Base-by-base conservation (phyloP, 2,888 invertebrate genomes). In the Thumatha senex region DNA sequence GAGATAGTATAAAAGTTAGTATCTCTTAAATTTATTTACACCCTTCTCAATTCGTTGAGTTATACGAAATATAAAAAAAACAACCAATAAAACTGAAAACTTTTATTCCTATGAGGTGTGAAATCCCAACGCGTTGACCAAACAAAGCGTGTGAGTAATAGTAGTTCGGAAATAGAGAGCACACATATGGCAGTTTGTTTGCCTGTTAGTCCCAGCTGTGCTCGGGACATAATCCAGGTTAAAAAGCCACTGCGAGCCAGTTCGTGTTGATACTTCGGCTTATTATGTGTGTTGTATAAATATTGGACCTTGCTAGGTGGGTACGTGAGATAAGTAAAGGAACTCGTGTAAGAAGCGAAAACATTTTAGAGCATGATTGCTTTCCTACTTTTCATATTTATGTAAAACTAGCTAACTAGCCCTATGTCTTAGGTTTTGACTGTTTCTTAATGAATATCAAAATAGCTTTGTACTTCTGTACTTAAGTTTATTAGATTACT, bases 211-310 rank as follows among this genome's bases (percentile, higher is more conserved):
- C 65, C 30, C 63, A 63, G 62, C 63, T 63, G 63, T 50, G 50
- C 48, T 11, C 48, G 50, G 59, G 48, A 64, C 62, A 44, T 63
- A 63, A 63, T 63, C 63, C 63, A 51, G 51, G 59, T 65, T 61
- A 56, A 64, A 61, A 64, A 65, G 56, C 62, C 59, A 54, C 59
- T 64, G 65, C 34, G 49, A 46, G 53, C 38, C 53, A 58, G 65
- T 58, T 56, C 48, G 40, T 56, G 61, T 64, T 53, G 58, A 38
- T 55, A 61, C 43, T 51, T 18, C 40, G 61, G 56, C 58, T 61
- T 61, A 61, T 45, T 40, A 41, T 43, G 42, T 39, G 47, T 30
- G 41, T 40, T 58, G 56, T 24, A n/a, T 41, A 58, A 61, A 61
- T 38, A 51, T 24, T 40, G 31, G 29, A 18, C 15, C 18, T 36